Evolutionary conservation across 1,140 invertebrate species (phyloP), one percentile per base, ranked within the genome.

Genomic region (Leptinotarsa lineolata): DNA sequence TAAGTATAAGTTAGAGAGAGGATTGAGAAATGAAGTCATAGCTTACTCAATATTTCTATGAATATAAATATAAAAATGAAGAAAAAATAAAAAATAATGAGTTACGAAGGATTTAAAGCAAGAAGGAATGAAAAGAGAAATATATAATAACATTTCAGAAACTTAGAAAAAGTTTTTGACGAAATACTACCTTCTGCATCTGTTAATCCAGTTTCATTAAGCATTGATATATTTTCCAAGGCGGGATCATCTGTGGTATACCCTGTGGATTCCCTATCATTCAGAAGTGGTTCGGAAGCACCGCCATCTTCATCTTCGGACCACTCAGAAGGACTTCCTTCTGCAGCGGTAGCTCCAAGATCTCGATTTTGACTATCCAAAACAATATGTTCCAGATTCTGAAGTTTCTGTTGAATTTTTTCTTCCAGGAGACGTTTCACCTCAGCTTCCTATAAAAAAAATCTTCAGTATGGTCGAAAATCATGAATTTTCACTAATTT

Each of bases 231-330:
- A 85, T 94, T 94, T 83, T 94, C 93, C 11, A 94, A 84, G 16
- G 92, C 92, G 1, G 92, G 92, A 84, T 94, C 93, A 84, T 94
- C 93, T 1, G 92, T 94, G 15, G 91, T 93, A 83, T 94, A 94
- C 2, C 92, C 92, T 3, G 92, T 93, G 58, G 91, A 92, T 83
- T 93, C 91, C 22, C 86, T 81, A 74, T 88, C 88, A 68, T 84
- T 86, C 5, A 88, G 79, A 12, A 88, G 77, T 22, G 87, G 88
- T 72, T 88, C 87, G 0, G 84, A 86, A 6, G 90, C 90, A 64
- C 90, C 91, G 16, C 88, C 89, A 76, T 86, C 87, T 73, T 87
- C 86, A 79, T 91, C 91, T 75, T 91, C 90, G 74, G 91, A 93
- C 93, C 92, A 94, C 82, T 93, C 93, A 30, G 92, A 94, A 78